phyloP scores from a whole-genome alignment of 2,797 vertebrate genomes.

The Typhlichthys subterraneus region DNA sequence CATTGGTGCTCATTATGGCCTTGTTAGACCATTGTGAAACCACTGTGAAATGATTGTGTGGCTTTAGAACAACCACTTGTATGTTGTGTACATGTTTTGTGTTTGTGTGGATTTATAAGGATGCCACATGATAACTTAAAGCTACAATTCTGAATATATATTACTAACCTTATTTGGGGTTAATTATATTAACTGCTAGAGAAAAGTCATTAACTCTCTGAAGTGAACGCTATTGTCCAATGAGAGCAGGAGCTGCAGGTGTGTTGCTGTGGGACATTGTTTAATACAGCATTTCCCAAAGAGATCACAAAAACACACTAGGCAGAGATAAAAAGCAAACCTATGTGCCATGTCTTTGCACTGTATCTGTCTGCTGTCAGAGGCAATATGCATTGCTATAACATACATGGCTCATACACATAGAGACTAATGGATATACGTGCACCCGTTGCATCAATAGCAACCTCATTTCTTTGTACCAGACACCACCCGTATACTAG shows the following conservation, averaged over 20 bases:
- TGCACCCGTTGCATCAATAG: constrained; percentile 33
- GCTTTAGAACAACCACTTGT: constrained; percentile 24
- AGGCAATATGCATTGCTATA: background rate
- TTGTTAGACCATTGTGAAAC: constrained; percentile 28
- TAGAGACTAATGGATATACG: background rate
- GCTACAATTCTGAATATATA: too few relatives aligned
- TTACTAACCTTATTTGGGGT: too few relatives aligned
- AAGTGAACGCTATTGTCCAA: too few relatives aligned
- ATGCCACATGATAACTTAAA: constrained; percentile 6
- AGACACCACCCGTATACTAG: constrained; percentile 55
- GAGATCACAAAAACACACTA: too few relatives aligned
- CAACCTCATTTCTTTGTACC: constrained; percentile 62
- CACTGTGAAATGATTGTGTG: constrained; percentile 19
- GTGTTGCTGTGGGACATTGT: too few relatives aligned
- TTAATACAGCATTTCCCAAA: too few relatives aligned
- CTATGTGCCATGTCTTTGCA: too few relatives aligned
- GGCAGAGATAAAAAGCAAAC: background rate
- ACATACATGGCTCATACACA: background rate
- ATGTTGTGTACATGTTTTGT: background rate
- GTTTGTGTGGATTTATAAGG: constrained; percentile 2
- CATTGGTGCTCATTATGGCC: constrained; percentile 36
- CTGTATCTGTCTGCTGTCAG: too few relatives aligned
- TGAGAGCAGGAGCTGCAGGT: too few relatives aligned
- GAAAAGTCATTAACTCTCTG: too few relatives aligned
- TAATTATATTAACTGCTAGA: too few relatives aligned